Base-by-base conservation (phyloP, 1,140 invertebrate genomes). In the Aphelenchoides besseyi region DNA sequence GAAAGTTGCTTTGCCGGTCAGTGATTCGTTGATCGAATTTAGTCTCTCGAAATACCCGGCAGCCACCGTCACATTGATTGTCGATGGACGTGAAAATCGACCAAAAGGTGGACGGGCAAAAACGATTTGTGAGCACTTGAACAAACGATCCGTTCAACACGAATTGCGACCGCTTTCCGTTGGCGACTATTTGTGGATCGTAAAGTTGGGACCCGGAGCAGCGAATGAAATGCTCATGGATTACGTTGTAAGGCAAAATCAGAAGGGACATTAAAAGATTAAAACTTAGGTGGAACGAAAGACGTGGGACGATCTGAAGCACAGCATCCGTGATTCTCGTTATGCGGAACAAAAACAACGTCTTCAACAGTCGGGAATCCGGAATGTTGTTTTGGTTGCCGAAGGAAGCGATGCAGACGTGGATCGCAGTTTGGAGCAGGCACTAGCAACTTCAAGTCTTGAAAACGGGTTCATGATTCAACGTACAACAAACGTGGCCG, bases 301-400 rank as follows among this genome's bases (percentile, higher is more conserved):
- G 30, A 41, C 36, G 0, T 70, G 54, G 29, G 29, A 61, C 26
- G 37, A 53, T 23, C 36, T 78, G 28, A 16, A 82, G 77, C 54
- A 33, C 1, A 79, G 76, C 28, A 79, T 79, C 41, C 70, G 72
- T 26, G 57, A 79, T 28, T 32, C 77, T 12, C 80, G 78, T 9
- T 82, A 81, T 35, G 23, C 68, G 37, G 78, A 79, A 37, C 78
- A 79, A 59, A 79, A 79, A 67, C 62, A 35, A 9, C 77, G 78
- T 29, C 70, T 79, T 18, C 57, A 68, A 37, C 54, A 76, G 12
- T 76, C 66, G 18, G 76, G 77, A 30, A 68, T 79, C 28, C 35
- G 53, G 9, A 79, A 79, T 57, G 66, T 79, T 26, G 33, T 82
- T 54, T 32, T 79, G 2, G 64, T 79, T 41, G 77, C 68, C 9